A percentile compares a stretch with the other conserved stretches of the same genome.
Evolutionary conservation across 2,113 vertebrate species (phyloP).

Genomic region (Panthera uncia): DNA sequence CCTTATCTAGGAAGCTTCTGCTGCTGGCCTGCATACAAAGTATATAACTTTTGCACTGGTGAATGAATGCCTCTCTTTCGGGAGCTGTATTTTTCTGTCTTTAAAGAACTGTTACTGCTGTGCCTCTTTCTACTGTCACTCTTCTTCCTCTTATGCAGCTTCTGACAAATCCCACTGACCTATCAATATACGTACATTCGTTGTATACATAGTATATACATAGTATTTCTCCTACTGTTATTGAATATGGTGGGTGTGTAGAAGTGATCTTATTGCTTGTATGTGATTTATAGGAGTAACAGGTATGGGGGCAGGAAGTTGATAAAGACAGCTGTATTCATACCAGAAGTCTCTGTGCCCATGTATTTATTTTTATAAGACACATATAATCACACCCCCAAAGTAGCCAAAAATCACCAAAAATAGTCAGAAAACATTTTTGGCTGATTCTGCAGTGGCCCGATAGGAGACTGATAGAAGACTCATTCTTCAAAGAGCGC

Average conservation of each 20-base stretch:
- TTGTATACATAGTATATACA: neutral
- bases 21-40: neutral
- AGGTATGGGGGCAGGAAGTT: accelerated
- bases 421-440: neutral
- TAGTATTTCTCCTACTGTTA: neutral
- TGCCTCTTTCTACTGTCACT: neutral
- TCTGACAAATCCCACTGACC: neutral
- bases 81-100: neutral
- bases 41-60: neutral
- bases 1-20: neutral
- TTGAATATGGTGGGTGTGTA: neutral
- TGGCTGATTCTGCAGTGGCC: neutral
- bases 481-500: neutral
- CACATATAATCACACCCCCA: accelerated
- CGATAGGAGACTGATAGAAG: neutral
- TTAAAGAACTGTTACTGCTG: neutral
- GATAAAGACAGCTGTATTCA: neutral
- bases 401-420: neutral
- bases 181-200: neutral
- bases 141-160: neutral
- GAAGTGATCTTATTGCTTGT: neutral
- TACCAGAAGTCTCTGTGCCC: neutral
- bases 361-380: neutral
- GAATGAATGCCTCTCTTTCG: neutral
- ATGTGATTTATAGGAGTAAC: neutral